These are phyloP conservation scores for Sinosuthora webbiana DNA, from an alignment of 2,113 vertebrate species.

Conservation along the genomic window DNA sequence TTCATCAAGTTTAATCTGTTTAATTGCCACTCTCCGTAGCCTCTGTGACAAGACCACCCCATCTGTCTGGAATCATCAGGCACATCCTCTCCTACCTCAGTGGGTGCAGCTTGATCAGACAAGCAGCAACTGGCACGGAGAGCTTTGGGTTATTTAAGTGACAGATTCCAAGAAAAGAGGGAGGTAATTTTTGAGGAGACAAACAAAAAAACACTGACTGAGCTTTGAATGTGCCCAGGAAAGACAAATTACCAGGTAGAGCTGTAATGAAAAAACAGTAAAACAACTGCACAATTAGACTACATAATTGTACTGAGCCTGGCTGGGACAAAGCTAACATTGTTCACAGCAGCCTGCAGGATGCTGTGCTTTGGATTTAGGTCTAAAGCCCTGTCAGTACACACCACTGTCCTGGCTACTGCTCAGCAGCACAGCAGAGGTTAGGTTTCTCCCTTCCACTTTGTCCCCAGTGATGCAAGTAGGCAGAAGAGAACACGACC, in stretches of 20 bases:
- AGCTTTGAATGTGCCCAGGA: not conserved
- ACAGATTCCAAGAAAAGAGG: not conserved
- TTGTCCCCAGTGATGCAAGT: not conserved
- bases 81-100: not conserved
- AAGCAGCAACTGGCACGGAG: not conserved
- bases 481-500: not conserved
- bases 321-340: not conserved
- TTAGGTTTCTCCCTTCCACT: rapidly evolving
- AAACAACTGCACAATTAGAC: not conserved
- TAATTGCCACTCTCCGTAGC: not conserved
- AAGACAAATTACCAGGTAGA: not conserved
- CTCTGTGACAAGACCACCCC: slow-evolving; percentile 27
- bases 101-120: not conserved
- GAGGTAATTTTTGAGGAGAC: not conserved
- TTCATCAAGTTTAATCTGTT: slow-evolving; percentile 52
- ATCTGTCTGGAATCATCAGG: slow-evolving; percentile 26
- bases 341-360: not conserved
- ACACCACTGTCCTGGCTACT: not conserved
- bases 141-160: not conserved
- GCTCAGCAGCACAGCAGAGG: not conserved
- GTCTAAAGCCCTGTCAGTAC: not conserved
- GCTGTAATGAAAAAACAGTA: not conserved
- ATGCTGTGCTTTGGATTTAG: not conserved
- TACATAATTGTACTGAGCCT: not conserved
- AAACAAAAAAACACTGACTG: not conserved